Evolutionary conservation across 2,888 invertebrate genomes (phyloP), one percentile per base, ranked within the genome.

Genomic region (Ariolimax columbianus): DNA sequence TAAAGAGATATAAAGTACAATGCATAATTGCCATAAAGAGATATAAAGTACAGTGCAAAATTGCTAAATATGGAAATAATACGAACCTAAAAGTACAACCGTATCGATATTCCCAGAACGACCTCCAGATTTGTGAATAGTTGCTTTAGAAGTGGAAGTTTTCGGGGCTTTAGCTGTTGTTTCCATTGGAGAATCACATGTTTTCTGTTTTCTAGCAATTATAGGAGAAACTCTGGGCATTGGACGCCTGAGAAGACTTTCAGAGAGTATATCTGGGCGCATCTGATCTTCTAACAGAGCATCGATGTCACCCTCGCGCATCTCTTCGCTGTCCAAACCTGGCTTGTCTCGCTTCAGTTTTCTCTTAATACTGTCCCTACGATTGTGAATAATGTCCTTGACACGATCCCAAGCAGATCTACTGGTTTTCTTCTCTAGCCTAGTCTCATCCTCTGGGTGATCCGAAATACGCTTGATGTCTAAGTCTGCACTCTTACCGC

Each of bases 321-420:
- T 87, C 87, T 92, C 92, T 85, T 91, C 91, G 81, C 88, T 79
- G 23, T 86, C 88, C 77, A 88, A 87, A 72, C 88, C 84, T 59
- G 68, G 84, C 82, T 88, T 88, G n/a, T 79, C 77, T 77, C 89
- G 87, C 30, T 87, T 87, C 36, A 88, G 94, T 91, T 95, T 95
- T 93, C 95, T 95, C 94, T 96, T 96, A 84, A 96, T 95, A 30
- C 96, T 96, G 88, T 96, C 96, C 87, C 96, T 95, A 82, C 96
- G 95, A 0, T 96, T 96, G 91, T 96, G 96, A 87, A 97, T 96
- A 84, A 97, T 97, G 91, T 96, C 96, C 87, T 96, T 96, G 95
- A 97, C 96, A 94, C 96, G 96, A 0, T 96, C 96, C 97, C 97
- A 97, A 0, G 96, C 96, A n/a, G 96, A 96, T 92, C 96, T 96